A percentile compares a stretch with the other conserved stretches of the same genome.
Evolutionary conservation across 2,888 invertebrate genomes (phyloP).

Genomic region (Malachius bipustulatus): DNA sequence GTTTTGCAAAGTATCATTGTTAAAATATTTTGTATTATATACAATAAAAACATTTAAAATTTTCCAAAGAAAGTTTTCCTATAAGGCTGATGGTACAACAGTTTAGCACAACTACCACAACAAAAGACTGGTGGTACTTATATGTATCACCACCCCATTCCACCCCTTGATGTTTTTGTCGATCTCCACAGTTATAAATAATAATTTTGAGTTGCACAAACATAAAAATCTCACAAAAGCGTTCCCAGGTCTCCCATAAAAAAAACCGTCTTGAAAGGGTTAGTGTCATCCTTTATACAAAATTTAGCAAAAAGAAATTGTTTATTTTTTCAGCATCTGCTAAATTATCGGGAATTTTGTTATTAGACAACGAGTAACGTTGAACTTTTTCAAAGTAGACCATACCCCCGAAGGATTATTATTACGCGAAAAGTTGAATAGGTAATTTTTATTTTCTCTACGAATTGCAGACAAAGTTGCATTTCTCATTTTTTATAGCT

Average conservation of each 20-base stretch:
- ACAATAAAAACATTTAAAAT: conserved; percentile 2
- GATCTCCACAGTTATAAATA: conserved; percentile 6
- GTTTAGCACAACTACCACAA: conserved; percentile 11
- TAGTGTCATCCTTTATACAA: too few species aligned
- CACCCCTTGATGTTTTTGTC: conserved; percentile 8
- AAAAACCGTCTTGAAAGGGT: conserved; percentile 7
- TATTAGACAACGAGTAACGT: too few species aligned
- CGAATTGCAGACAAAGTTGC: too few species aligned
- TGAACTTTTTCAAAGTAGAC: too few species aligned
- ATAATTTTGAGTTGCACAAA: background rate
- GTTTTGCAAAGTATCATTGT: conserved; percentile 11
- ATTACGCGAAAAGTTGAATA: too few species aligned
- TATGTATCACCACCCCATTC: conserved; percentile 11
- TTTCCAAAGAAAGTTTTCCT: too few species aligned
- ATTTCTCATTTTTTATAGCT: too few species aligned
- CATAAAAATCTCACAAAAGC: conserved; percentile 1
- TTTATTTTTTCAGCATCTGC: too few species aligned
- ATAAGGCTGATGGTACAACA: conserved; percentile 10
- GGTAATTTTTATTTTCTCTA: too few species aligned
- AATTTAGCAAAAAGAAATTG: too few species aligned
- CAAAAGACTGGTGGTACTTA: conserved; percentile 11
- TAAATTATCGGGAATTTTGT: too few species aligned
- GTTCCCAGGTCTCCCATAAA: conserved; percentile 1
- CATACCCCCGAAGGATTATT: too few species aligned
- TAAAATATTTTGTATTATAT: conserved; percentile 1